Percentiles rank a stretch among this genome's conserved stretches.
These are phyloP conservation scores for Stigmatopora nigra DNA, from an alignment of 2,113 vertebrate species.

Conservation along the genomic window DNA sequence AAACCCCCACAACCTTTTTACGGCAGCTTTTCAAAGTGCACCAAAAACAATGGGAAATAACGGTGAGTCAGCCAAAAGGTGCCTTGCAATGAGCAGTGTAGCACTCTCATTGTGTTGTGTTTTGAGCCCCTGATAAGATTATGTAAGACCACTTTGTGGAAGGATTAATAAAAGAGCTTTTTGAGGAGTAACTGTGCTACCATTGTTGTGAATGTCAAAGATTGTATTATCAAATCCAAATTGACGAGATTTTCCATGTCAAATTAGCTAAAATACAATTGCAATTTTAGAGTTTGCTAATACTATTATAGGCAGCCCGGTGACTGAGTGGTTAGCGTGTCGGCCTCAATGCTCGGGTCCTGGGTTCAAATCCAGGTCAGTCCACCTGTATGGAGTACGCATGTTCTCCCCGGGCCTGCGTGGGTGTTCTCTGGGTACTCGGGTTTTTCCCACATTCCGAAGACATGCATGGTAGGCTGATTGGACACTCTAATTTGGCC, in stretches of 20 bases:
- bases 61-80: conserved; percentile 42
- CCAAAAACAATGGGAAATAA: conserved; percentile 19
- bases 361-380: too few species aligned
- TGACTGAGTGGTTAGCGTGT: too few species aligned
- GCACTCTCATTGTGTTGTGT: conserved; percentile 17
- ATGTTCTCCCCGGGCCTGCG: too few species aligned
- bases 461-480: too few species aligned
- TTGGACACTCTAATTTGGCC: too few species aligned
- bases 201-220: conserved; percentile 42
- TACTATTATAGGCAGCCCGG: neutral
- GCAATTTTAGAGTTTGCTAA: too few species aligned
- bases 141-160: conserved; percentile 48
- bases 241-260: conserved; percentile 42
- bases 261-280: conserved; percentile 3
- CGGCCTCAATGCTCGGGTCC: too few species aligned
- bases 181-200: conserved; percentile 45
- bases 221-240: conserved; percentile 48
- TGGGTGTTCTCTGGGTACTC: too few species aligned
- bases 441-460: too few species aligned
- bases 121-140: conserved; percentile 23
- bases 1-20: too few species aligned
- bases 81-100: conserved; percentile 27
- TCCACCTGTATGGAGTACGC: too few species aligned
- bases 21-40: conserved; percentile 29
- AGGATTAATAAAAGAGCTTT: conserved; percentile 31